Evolutionary conservation across 1,140 invertebrate species (phyloP).

Genomic region (Anoplolepis gracilipes): DNA sequence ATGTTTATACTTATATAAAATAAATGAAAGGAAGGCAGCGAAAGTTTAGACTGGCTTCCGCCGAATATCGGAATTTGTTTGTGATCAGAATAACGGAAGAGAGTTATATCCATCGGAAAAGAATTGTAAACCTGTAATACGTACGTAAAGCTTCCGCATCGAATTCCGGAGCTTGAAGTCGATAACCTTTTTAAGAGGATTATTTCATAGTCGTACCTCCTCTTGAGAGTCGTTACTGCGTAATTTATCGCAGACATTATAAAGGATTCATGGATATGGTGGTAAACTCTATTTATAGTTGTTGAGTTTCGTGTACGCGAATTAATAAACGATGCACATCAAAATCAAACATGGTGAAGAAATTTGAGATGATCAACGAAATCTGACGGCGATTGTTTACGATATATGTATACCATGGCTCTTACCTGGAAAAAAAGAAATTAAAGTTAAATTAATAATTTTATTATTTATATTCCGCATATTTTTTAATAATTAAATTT

Average conservation of each 20-base stretch:
- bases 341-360: constrained; percentile 23
- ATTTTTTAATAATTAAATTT: not conserved
- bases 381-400: not conserved
- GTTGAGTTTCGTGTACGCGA: constrained; percentile 51
- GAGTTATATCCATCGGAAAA: constrained; percentile 27
- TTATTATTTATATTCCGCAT: not conserved
- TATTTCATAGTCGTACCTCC: constrained; percentile 59
- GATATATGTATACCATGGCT: not conserved
- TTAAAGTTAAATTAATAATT: not conserved
- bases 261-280: constrained; percentile 62
- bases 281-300: constrained; percentile 45
- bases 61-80: constrained; percentile 3
- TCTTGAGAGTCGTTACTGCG: constrained; percentile 11
- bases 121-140: constrained; percentile 37
- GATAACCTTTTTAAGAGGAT: constrained; percentile 68
- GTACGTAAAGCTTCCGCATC: not conserved
- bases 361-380: not conserved
- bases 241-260: constrained; percentile 59
- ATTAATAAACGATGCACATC: constrained; percentile 27
- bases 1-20: constrained; percentile 9
- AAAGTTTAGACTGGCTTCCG: constrained; percentile 15
- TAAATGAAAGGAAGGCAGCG: not conserved
- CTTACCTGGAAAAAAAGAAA: constrained; percentile 42
- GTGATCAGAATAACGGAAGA: constrained; percentile 20
- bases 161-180: constrained; percentile 48